Conservation (phyloP, 2,113 vertebrate species). For the Nymphicus hollandicus region DNA sequence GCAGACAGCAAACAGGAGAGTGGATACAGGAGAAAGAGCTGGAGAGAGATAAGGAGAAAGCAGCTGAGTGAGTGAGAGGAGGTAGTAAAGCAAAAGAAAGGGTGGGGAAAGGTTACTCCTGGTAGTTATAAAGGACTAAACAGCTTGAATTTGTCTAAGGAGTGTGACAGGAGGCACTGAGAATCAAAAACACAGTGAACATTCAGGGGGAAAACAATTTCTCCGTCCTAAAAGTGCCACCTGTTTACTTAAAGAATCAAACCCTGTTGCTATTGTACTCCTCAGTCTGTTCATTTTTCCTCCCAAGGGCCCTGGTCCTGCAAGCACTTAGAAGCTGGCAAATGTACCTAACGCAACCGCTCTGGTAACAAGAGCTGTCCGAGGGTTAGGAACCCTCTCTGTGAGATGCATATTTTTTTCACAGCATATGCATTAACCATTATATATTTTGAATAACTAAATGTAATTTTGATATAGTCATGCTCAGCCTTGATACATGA, state of each 20-base stretch:
- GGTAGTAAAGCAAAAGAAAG: not conserved
- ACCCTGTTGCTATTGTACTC: not conserved
- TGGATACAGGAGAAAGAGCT: not conserved
- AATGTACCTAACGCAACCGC: not conserved
- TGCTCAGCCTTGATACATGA: not conserved
- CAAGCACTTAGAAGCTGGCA: rapidly evolving
- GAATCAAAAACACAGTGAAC: not conserved
- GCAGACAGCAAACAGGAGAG: not conserved
- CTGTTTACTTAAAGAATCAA: not conserved
- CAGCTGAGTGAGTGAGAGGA: not conserved
- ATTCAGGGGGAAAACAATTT: not conserved
- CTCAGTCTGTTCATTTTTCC: not conserved
- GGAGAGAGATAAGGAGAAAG: not conserved
- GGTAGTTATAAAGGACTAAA: not conserved
- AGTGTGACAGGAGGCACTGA: not conserved
- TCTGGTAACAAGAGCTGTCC: not conserved
- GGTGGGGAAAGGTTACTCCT: not conserved
- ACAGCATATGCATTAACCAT: not conserved
- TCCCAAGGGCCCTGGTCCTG: rapidly evolving
- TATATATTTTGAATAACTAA: not conserved
- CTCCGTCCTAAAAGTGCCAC: not conserved
- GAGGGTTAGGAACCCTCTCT: not conserved
- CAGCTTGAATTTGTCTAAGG: not conserved
- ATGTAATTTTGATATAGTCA: not conserved
- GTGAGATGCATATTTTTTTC: not conserved